A percentile compares a stretch with the other conserved stretches of the same genome.
Conservation (phyloP, 2,797 vertebrate species). For the Trachops cirrhosus region DNA sequence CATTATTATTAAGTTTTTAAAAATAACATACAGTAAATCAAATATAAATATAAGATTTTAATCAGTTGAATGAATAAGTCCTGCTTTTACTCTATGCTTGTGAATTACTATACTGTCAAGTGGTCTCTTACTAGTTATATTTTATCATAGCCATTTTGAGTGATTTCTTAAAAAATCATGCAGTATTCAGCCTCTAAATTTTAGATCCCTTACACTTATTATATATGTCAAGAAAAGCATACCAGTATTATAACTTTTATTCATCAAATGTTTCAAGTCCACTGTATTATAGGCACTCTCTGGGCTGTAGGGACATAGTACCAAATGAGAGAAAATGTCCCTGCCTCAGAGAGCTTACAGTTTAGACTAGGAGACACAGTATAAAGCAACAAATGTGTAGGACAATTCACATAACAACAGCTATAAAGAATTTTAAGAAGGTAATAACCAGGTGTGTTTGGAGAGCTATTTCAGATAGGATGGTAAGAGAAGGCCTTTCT, state of each 20-base stretch:
- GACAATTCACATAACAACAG: not conserved
- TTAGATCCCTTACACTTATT: not conserved
- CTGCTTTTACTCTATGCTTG: not conserved
- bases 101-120: not conserved
- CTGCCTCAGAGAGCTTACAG: not conserved
- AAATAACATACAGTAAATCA: not conserved
- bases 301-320: not conserved
- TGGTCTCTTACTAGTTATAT: not conserved
- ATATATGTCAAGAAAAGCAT: not conserved
- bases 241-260: not conserved
- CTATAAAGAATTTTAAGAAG: not conserved
- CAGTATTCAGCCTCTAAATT: not conserved
- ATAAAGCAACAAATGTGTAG: not conserved
- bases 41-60: not conserved
- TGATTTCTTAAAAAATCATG: not conserved
- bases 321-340: not conserved
- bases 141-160: not conserved
- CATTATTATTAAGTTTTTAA: not conserved
- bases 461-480: not conserved
- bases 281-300: not conserved
- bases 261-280: not conserved
- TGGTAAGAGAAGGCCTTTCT: not conserved
- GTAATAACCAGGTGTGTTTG: not conserved
- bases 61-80: not conserved
- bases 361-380: not conserved